These are phyloP conservation scores for Conchocele bisecta DNA, from an alignment of 2,888 invertebrate genomes.

Conservation along the genomic window DNA sequence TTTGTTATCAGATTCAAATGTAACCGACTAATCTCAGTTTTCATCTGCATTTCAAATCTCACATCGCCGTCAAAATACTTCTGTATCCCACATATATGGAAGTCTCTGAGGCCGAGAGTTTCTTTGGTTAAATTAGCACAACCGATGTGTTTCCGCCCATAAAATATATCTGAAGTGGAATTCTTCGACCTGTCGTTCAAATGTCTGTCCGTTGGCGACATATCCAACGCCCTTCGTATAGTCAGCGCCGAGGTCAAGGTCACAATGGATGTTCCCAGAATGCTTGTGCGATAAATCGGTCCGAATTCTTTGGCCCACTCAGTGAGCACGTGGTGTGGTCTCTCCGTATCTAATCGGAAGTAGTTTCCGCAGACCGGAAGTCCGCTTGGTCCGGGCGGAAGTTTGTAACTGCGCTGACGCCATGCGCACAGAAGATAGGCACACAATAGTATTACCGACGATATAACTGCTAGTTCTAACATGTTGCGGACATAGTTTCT, in stretches of 20 bases:
- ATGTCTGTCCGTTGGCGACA: conserved; percentile 11
- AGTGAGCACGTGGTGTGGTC: neutral
- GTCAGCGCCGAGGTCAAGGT: neutral
- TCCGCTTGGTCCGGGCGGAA: conserved; percentile 8
- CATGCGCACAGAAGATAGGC: too few species aligned
- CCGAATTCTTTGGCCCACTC: neutral
- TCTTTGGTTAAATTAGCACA: conserved; percentile 18
- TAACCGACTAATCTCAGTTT: neutral
- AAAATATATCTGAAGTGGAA: conserved; percentile 16
- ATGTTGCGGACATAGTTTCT: too few species aligned
- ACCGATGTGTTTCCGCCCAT: conserved; percentile 19
- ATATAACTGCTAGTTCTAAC: too few species aligned
- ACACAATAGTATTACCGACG: too few species aligned
- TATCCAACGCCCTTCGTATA: neutral
- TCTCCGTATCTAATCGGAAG: neutral
- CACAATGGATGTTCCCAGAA: neutral
- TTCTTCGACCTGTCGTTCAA: conserved; percentile 28
- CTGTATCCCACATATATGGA: conserved; percentile 5
- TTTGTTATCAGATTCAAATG: neutral
- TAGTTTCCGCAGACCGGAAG: conserved; percentile 4
- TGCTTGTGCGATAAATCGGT: neutral
- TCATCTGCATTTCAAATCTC: neutral
- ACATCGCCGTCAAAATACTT: neutral
- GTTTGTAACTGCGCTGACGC: conserved; percentile 3
- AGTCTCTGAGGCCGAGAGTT: conserved; percentile 6